Conservation (phyloP, 2,888 invertebrate genomes). For the Volucella inanis region DNA sequence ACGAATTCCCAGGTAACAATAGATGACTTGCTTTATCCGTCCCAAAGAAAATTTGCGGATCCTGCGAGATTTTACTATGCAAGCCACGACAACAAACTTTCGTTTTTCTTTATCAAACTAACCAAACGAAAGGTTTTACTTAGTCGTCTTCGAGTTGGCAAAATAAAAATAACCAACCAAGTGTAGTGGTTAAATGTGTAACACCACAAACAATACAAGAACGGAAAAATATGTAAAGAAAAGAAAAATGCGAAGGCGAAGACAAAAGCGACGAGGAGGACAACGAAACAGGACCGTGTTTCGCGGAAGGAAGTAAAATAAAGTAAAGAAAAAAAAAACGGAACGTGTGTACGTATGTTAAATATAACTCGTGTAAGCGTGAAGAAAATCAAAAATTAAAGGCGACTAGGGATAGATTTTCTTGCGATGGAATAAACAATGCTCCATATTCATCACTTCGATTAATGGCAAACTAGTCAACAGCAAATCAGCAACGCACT, state of each 20-base stretch:
- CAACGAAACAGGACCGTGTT: slow-evolving; percentile 45
- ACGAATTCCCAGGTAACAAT: slow-evolving; percentile 6
- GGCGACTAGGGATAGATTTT: slow-evolving; percentile 70
- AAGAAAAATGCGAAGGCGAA: slow-evolving; percentile 8
- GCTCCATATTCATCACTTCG: slow-evolving; percentile 73
- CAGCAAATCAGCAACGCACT: slow-evolving; percentile 38
- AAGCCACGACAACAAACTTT: slow-evolving; percentile 39
- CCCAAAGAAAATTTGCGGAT: slow-evolving; percentile 9
- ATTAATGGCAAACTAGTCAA: slow-evolving; percentile 30
- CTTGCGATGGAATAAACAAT: slow-evolving; percentile 70
- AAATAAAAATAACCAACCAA: slow-evolving; percentile 19
- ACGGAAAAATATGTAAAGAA: slow-evolving; percentile 10
- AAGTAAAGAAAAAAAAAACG: slow-evolving; percentile 17
- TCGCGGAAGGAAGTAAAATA: slow-evolving; percentile 10
- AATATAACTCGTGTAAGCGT: slow-evolving; percentile 40
- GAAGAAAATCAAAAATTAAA: slow-evolving; percentile 51
- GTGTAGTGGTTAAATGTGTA: slow-evolving; percentile 9
- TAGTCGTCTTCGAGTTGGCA: slow-evolving; percentile 17
- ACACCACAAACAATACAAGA: slow-evolving; percentile 37
- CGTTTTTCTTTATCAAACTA: not conserved
- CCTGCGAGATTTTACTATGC: slow-evolving; percentile 5
- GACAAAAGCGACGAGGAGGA: slow-evolving; percentile 30
- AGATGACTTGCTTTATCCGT: slow-evolving; percentile 5
- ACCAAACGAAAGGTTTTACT: slow-evolving; percentile 24
- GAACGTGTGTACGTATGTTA: slow-evolving; percentile 45